phyloP scores from a whole-genome alignment of 2,888 invertebrate species.

The Caenorhabditis sp. region DNA sequence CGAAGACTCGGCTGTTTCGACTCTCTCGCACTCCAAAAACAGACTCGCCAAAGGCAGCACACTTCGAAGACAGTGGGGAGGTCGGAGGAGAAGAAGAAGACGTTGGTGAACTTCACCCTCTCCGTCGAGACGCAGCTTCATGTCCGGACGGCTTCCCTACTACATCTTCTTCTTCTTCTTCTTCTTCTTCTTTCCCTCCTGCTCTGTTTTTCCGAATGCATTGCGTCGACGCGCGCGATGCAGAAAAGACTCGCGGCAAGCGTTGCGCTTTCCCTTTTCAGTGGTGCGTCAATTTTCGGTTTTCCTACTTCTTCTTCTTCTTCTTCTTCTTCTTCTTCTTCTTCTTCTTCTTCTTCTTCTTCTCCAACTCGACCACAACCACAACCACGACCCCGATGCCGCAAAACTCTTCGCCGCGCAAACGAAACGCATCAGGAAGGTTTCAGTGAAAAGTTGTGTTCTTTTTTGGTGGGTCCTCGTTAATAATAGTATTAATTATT shows the following conservation, averaged over 20 bases:
- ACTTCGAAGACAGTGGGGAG: neutral
- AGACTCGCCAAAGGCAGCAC: too few species aligned
- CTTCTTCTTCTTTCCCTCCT: constrained; percentile 13
- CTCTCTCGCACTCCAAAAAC: constrained; percentile 19
- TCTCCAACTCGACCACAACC: constrained; percentile 7
- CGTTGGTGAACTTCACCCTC: constrained; percentile 26
- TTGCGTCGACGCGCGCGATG: constrained; percentile 10
- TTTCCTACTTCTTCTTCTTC: neutral
- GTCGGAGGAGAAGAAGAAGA: constrained; percentile 10
- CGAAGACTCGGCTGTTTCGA: constrained; percentile 3
- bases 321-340: constrained; percentile 2
- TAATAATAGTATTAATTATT: too few species aligned
- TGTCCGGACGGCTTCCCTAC: constrained; percentile 23
- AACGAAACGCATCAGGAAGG: neutral
- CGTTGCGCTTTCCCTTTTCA: constrained; percentile 16
- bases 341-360: neutral
- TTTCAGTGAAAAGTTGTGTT: neutral
- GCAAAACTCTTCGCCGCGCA: constrained; percentile 1
- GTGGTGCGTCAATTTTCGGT: constrained; percentile 23
- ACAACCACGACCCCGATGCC: neutral
- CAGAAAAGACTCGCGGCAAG: constrained; percentile 1
- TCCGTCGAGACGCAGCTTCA: constrained; percentile 22
- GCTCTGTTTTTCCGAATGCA: constrained; percentile 6
- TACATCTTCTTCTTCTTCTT: constrained; percentile 23
- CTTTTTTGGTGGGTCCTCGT: too few species aligned